A percentile compares a stretch with the other conserved stretches of the same genome.
phyloP scores from a whole-genome alignment of 1,140 invertebrate species.

The Anthonomus grandis region DNA sequence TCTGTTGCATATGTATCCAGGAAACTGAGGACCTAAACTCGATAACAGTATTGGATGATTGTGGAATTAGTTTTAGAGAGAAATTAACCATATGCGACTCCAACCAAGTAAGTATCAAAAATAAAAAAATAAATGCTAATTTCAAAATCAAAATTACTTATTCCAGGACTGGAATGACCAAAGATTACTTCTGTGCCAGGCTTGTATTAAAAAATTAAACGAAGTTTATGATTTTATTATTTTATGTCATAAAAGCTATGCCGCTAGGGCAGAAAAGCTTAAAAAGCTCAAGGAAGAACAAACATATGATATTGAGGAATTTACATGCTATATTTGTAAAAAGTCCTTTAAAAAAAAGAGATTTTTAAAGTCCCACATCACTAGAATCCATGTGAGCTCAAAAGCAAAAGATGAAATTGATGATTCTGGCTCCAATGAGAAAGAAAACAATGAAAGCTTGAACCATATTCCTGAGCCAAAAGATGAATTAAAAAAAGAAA shows the following conservation, averaged over 20 bases:
- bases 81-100: slow-evolving; percentile 23
- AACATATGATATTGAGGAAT: neutral
- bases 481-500: neutral
- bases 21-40: slow-evolving; percentile 7
- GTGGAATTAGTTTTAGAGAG: slow-evolving; percentile 15
- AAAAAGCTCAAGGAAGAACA: slow-evolving; percentile 14
- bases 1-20: slow-evolving; percentile 26
- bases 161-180: slow-evolving; percentile 26
- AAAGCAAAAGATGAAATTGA: neutral
- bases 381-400: slow-evolving; percentile 14
- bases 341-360: slow-evolving; percentile 28
- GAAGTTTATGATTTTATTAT: slow-evolving; percentile 25
- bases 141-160: slow-evolving; percentile 4
- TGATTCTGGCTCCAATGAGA: slow-evolving; percentile 6
- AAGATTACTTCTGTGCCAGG: slow-evolving; percentile 18
- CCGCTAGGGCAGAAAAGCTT: slow-evolving; percentile 17
- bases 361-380: slow-evolving; percentile 26
- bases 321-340: slow-evolving; percentile 25
- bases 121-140: slow-evolving; percentile 1
- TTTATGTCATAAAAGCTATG: slow-evolving; percentile 23
- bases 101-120: slow-evolving; percentile 14
- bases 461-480: neutral
- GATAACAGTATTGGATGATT: slow-evolving; percentile 3
- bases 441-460: slow-evolving; percentile 5
- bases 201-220: slow-evolving; percentile 23